Evolutionary conservation across 2,888 invertebrate genomes (phyloP).

Genomic region (Parapristionchus giblindavisi): DNA sequence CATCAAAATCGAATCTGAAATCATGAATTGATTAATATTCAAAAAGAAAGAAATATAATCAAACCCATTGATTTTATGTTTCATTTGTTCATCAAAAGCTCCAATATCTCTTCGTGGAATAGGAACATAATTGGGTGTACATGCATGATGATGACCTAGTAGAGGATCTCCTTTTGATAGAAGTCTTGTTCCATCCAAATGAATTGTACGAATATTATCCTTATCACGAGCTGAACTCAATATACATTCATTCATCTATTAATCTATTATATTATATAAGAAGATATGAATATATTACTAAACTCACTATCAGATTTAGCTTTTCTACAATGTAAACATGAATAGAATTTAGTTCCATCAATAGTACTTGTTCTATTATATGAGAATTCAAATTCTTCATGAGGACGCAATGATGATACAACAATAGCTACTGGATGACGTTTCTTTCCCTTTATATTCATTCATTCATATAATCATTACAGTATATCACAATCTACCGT

Average conservation of each 20-base stretch:
- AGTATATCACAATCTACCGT: conserved; percentile 4
- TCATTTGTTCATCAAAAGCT: not conserved
- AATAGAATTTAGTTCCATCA: conserved; percentile 36
- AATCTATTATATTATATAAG: not conserved
- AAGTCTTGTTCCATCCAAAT: conserved; percentile 25
- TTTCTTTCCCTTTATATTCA: conserved; percentile 9
- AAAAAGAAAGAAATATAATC: not conserved
- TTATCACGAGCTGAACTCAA: conserved; percentile 2
- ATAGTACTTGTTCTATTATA: conserved; percentile 24
- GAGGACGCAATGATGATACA: not conserved
- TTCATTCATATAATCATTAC: not conserved
- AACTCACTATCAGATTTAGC: conserved; percentile 34
- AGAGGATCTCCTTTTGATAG: conserved; percentile 28
- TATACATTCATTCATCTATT: not conserved
- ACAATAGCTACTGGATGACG: conserved; percentile 29
- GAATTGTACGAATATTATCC: conserved; percentile 32
- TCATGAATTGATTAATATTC: not conserved
- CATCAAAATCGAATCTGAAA: not conserved
- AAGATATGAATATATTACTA: too few species aligned
- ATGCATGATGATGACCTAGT: conserved; percentile 9
- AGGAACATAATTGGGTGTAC: not conserved
- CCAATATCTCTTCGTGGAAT: too few species aligned
- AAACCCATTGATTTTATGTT: not conserved
- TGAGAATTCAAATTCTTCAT: conserved; percentile 26
- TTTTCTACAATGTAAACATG: conserved; percentile 37